Evolutionary conservation across 2,888 invertebrate genomes (phyloP), one percentile per base, ranked within the genome.

Genomic region (Meganola albula): DNA sequence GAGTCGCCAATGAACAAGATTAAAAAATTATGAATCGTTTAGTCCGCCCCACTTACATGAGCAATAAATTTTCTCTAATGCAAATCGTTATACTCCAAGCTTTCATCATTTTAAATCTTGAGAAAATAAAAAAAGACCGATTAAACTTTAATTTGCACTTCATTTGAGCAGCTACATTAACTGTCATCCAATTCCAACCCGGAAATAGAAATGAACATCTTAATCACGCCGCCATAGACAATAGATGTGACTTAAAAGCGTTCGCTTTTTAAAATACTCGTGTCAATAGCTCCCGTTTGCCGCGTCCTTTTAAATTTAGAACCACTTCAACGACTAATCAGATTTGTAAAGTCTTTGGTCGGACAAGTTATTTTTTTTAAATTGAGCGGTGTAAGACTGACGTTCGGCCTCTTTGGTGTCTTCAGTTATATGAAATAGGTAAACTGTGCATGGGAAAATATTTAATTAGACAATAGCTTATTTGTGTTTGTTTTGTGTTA

Each of bases 391-490:
- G 48, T 61, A 53, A 42, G 56, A 47, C 55, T 56, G 53, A 30
- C 33, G 47, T 64, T 64, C 77, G 74, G 75, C 63, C 46, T 70
- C 76, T 80, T 80, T 80, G n/a, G 75, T 72, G 59, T 50, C 40
- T 43, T 56, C 51, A 45, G 53, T 55, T 61, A 62, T 65, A 65
- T 63, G 59, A 69, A 64, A 72, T 60, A 63, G 56, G 69, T 62
- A 63, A 64, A 53, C 51, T 25, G 41, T 52, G 67, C 72, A 79
- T 84, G 84, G 80, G 84, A 84, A 84, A 83, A 82, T 74, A 82
- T 84, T 82, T 84, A 84, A 85, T 84, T 84, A 85, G 75, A 82
- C 78, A 80, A 83, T 79, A 80, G 80, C 68, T 85, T 83, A 84
- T 80, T 82, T 82, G 77, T 79, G 75, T 84, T 85, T 83, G 84